Base-by-base conservation (phyloP, 2,888 invertebrate genomes). In the Apodemia mormo region DNA sequence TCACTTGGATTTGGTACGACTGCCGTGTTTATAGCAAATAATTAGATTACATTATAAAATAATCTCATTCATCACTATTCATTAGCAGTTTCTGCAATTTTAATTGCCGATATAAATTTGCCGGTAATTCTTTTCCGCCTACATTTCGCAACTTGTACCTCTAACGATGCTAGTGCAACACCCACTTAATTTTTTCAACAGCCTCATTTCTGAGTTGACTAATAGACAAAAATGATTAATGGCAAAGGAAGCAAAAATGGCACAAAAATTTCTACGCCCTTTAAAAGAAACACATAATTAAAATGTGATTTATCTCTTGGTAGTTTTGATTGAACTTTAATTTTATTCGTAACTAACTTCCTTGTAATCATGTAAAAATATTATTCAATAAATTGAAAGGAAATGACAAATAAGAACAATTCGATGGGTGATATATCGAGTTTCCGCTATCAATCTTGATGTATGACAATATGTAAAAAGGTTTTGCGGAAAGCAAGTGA, bases 381-480 rank as follows among this genome's bases (percentile, higher is more conserved):
- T 77, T 77, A 80, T 82, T 80, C 78, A 82, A 84, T 82, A 80
- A 83, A 83, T 82, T 80, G 76, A 80, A 76, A 85, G 91, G 90
- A 90, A 85, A 88, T 88, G 85, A 84, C 82, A 79, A 87, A 87
- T 86, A 85, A 85, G 84, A 85, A 77, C 78, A 82, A 81, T 81
- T 81, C 76, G 81, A 80, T 77, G 79, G 76, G 76, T 81, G 82
- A 82, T 84, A 82, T 84, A 83, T 81, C 76, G 78, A 72, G 82
- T 83, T 90, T 92, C 92, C 92, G 89, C 89, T 83, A 89, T 90
- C 82, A 87, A 92, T 91, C 88, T 86, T 77, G 74, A 76, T 77
- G 80, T 78, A 81, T 85, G 84, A 89, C 86, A 88, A 86, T 86
- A 81, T 80, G 78, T 78, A 79, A 80, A 78, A 73, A 70, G 76